Conservation (phyloP, 1,140 invertebrate genomes). For the Drosophila tropicalis region DNA sequence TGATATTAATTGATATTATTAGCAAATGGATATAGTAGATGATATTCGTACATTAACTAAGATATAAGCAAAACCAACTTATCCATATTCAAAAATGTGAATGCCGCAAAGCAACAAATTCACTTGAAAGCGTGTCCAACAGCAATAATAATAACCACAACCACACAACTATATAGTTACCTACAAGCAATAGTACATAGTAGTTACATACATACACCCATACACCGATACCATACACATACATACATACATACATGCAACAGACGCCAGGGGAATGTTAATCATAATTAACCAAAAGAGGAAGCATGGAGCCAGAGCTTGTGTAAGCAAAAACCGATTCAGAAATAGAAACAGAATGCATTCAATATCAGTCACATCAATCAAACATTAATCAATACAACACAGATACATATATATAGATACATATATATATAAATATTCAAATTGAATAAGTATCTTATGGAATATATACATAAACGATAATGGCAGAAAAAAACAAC, state of each 20-base stretch:
- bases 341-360: constrained; percentile 12
- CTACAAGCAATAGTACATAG: constrained; percentile 13
- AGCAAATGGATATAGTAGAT: constrained; percentile 61
- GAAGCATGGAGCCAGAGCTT: too few species aligned
- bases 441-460: constrained; percentile 12
- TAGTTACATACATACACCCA: constrained; percentile 14
- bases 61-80: constrained; percentile 46
- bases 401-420: constrained; percentile 16
- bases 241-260: constrained; percentile 8
- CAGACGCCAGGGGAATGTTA: not conserved
- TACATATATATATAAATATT: constrained; percentile 24
- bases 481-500: not conserved
- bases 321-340: too few species aligned
- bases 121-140: constrained; percentile 25
- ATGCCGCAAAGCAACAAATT: constrained; percentile 4
- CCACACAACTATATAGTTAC: constrained; percentile 19
- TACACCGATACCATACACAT: constrained; percentile 15
- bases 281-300: constrained; percentile 6
- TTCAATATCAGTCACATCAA: constrained; percentile 12
- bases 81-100: constrained; percentile 12
- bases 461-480: not conserved
- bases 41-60: constrained; percentile 37
- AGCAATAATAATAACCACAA: constrained; percentile 11
- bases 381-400: constrained; percentile 53
- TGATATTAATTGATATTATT: constrained; percentile 82